Base-by-base conservation (phyloP, 2,888 invertebrate species). In the Tanytarsus gracilentus region DNA sequence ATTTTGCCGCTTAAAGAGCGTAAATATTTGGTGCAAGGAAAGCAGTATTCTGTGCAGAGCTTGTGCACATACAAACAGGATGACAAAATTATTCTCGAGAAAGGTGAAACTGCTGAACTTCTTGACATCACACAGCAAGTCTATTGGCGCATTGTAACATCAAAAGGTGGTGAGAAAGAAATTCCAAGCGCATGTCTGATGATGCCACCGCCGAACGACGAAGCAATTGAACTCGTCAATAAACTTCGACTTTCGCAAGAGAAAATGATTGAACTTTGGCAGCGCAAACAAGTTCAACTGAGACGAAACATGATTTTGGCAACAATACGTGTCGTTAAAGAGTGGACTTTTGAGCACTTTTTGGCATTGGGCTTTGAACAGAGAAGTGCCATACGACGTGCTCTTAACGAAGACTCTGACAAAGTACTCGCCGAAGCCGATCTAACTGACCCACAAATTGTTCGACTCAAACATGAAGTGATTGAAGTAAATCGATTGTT, bases 271-370 rank as follows among this genome's bases (percentile, higher is more conserved):
- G 86, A 88, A 53, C 76, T 97, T 62, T 97, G 97, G 96, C 94
- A 95, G 72, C 88, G 94, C 75, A 95, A 95, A 71, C 95, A 97
- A 70, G 78, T 94, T 63, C 81, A 94, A 64, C 84, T 97, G 77
- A 76, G 96, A n/a, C 95, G 95, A 73, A 96, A 96, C 73, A 97
- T 97, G 96, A 95, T 98, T 66, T 93, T 97, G 69, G 96, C 97
- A 27, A 98, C 97, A 63, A 97, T 98, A 72, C 91, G 92, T 71
- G 94, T 95, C 14, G 95, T 98, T 39, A 92, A 93, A 75, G 85
- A 85, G 65, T 86, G 85, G 85, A 85, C 85, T 68, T 82, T 92
- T 70, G 85, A 88, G 62, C 88, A 90, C 80, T 98, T 97, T 75
- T 82, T 96, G 67, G 90, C 93, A 1, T 94, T 98, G 85, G 97